Percentiles rank a stretch among this genome's conserved stretches.
Conservation (phyloP, 2,113 vertebrate species). For the Uria aalge region DNA sequence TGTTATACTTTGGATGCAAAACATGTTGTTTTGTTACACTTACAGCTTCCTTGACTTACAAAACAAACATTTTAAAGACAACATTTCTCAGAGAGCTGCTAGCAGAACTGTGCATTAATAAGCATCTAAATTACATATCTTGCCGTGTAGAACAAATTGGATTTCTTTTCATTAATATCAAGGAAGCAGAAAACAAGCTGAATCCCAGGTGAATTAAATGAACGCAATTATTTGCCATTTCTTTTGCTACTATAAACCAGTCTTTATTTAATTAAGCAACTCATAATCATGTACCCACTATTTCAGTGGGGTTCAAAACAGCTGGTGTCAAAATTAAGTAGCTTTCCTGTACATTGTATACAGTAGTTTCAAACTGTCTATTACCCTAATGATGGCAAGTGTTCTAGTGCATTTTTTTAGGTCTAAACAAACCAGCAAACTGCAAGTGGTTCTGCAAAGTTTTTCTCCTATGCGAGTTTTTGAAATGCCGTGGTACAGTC, state of each 20-base stretch:
- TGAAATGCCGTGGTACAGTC: background rate
- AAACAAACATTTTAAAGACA: constrained; percentile 66
- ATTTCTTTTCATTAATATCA: constrained; percentile 77
- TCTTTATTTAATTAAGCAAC: constrained; percentile 69
- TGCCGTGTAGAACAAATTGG: constrained; percentile 77
- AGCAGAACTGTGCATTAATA: constrained; percentile 62
- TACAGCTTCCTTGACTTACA: constrained; percentile 43
- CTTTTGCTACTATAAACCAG: constrained; percentile 41
- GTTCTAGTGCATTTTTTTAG: background rate
- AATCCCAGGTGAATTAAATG: constrained; percentile 52
- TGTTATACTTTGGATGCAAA: background rate
- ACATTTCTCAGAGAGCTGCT: constrained; percentile 59
- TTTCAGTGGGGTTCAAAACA: constrained; percentile 19
- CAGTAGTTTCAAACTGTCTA: background rate
- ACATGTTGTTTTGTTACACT: constrained; percentile 39
- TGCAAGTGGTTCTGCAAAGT: background rate
- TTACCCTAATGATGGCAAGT: background rate
- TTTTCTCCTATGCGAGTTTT: background rate
- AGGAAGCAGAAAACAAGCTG: constrained; percentile 75
- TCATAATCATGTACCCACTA: background rate
- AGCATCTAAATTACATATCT: constrained; percentile 75
- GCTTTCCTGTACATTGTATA: background rate
- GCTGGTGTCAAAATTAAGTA: background rate
- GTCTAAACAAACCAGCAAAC: background rate
- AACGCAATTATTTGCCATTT: constrained; percentile 65